phyloP scores from a whole-genome alignment of 2,888 invertebrate species.

The Dione vanillae region DNA sequence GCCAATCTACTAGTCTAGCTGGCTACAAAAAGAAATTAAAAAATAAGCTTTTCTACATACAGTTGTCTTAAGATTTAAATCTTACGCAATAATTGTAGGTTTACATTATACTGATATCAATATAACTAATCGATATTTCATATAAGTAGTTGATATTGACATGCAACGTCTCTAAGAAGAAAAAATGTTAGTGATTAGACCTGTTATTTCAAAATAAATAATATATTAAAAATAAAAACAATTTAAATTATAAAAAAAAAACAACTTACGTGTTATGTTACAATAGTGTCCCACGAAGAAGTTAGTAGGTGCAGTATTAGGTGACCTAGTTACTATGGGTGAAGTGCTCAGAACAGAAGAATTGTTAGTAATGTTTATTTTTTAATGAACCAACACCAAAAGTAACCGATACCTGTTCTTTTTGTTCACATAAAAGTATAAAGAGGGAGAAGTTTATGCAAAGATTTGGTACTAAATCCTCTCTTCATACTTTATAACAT shows the following conservation, averaged over 20 bases:
- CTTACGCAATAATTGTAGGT: too few relatives aligned
- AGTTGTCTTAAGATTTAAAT: too few relatives aligned
- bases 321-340: slow-evolving; percentile 72
- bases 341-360: slow-evolving; percentile 75
- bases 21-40: too few relatives aligned
- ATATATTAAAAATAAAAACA: neutral
- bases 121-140: too few relatives aligned
- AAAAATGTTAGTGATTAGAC: too few relatives aligned
- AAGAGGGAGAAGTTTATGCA: neutral
- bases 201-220: neutral
- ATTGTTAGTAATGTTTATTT: slow-evolving; percentile 66
- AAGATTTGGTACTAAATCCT: neutral
- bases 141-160: too few relatives aligned
- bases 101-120: too few relatives aligned
- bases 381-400: slow-evolving; percentile 59
- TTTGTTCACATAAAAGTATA: neutral
- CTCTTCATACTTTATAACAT: neutral
- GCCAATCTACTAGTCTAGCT: too few relatives aligned
- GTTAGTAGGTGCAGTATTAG: slow-evolving; percentile 49
- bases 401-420: slow-evolving; percentile 59
- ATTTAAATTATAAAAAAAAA: slow-evolving; percentile 27
- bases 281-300: slow-evolving; percentile 37
- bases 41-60: too few relatives aligned
- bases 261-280: slow-evolving; percentile 46
- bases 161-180: too few relatives aligned